Evolutionary conservation across 2,888 invertebrate species (phyloP), one percentile per base, ranked within the genome.

Genomic region (Arctia plantaginis): DNA sequence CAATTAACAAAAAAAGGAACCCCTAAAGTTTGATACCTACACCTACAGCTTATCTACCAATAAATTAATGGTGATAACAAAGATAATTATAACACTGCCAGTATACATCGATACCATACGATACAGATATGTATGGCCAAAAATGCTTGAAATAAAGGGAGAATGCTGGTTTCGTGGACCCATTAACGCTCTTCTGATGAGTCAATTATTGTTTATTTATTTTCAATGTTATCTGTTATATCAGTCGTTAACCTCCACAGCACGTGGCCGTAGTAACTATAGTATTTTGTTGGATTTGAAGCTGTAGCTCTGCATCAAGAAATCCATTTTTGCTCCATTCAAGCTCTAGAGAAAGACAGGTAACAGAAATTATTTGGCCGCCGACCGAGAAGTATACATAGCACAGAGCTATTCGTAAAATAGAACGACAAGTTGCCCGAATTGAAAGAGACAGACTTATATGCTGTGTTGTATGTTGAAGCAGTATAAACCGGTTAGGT

Each of bases 301-400:
- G 95, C 94, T 95, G 95, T 95, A 95, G 95, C 95, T 95, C 93
- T 93, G 93, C 89, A 91, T 84, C 93, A 91, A 94, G 93, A 91
- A 93, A 91, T 93, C 93, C 94, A 94, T 94, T 89, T 94, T 93
- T 91, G 86, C 93, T 90, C 88, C 95, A 95, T 95, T 95, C 94
- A 95, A 93, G 91, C 94, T 94, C 92, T 95, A 95, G 95, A 95
- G 93, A 93, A 95, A 95, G 95, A 95, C 95, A 94, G 95, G 92
- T 93, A 95, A 94, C 94, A 90, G 93, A 93, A 95, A 92, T 94
- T 92, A 92, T 93, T 95, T 95, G 92, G 94, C 90, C 92, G 92
- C 91, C 94, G 95, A 95, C 95, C 92, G 95, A 95, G 95, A 95
- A 95, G 95, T 95, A 95, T 95, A 95, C 95, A 95, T 95, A 95